Evolutionary conservation across 2,797 vertebrate genomes (phyloP).

Genomic region (Glossophaga mutica): DNA sequence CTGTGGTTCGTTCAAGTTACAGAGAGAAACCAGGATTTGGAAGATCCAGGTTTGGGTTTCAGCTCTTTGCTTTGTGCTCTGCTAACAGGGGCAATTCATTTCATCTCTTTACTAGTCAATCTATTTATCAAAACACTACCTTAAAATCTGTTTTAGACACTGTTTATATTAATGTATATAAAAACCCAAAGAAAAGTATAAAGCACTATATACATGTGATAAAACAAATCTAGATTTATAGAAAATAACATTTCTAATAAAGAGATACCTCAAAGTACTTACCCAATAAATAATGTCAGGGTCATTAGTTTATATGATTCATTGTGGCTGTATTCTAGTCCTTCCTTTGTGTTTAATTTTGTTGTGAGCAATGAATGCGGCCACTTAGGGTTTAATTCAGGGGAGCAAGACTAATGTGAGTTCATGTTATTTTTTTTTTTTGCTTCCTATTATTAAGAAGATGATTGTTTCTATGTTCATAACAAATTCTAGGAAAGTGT

Average conservation of each 20-base stretch:
- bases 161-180: background rate
- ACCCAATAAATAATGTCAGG: background rate
- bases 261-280: background rate
- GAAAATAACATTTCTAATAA: background rate
- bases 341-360: background rate
- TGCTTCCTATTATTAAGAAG: background rate
- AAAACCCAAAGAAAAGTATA: background rate
- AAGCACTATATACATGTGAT: background rate
- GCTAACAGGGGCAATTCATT: background rate
- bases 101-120: background rate
- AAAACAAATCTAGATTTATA: background rate
- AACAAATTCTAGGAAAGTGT: background rate
- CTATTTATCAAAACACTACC: background rate
- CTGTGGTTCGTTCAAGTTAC: background rate
- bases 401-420: background rate
- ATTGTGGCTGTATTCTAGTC: background rate
- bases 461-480: background rate
- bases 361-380: background rate
- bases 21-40: background rate
- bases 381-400: background rate
- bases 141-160: background rate
- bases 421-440: background rate
- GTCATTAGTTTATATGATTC: background rate
- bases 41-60: background rate
- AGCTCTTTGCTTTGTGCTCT: background rate